Evolutionary conservation across 2,888 invertebrate species (phyloP).

Genomic region (Volucella zonaria): DNA sequence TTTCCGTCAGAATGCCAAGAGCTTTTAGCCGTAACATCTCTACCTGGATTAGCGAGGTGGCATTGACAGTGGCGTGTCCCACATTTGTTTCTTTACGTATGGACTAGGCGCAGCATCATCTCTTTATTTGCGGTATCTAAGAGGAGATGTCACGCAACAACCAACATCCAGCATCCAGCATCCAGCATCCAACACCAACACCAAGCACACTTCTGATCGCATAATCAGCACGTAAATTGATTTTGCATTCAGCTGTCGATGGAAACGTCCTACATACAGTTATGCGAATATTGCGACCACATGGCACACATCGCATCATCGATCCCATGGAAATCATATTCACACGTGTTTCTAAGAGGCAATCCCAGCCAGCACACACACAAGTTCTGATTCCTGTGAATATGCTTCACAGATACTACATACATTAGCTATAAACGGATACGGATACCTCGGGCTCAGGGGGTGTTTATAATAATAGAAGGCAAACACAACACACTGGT

Average conservation of each 20-base stretch:
- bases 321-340: conserved; percentile 67
- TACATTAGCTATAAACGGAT: conserved; percentile 40
- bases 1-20: conserved; percentile 43
- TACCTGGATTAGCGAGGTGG: conserved; percentile 12
- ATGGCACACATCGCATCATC: conserved; percentile 50
- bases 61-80: conserved; percentile 10
- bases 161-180: conserved; percentile 6
- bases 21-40: conserved; percentile 19
- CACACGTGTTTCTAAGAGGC: conserved; percentile 57
- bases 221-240: conserved; percentile 67
- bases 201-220: conserved; percentile 58
- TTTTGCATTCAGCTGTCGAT: conserved; percentile 56
- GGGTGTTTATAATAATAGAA: conserved; percentile 52
- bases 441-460: conserved; percentile 41
- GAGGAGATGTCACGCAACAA: not conserved
- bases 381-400: conserved; percentile 25
- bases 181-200: conserved; percentile 15
- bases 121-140: conserved; percentile 14
- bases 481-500: conserved; percentile 34
- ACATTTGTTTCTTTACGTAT: conserved; percentile 33
- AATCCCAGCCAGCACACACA: conserved; percentile 39
- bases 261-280: not conserved
- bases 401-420: conserved; percentile 49
- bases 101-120: conserved; percentile 31
- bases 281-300: conserved; percentile 57